Evolutionary conservation across 92 coral and sea anemone species (phyloP), one percentile per base, ranked within the genome.

Genomic region (Zoanthus solanderi): DNA sequence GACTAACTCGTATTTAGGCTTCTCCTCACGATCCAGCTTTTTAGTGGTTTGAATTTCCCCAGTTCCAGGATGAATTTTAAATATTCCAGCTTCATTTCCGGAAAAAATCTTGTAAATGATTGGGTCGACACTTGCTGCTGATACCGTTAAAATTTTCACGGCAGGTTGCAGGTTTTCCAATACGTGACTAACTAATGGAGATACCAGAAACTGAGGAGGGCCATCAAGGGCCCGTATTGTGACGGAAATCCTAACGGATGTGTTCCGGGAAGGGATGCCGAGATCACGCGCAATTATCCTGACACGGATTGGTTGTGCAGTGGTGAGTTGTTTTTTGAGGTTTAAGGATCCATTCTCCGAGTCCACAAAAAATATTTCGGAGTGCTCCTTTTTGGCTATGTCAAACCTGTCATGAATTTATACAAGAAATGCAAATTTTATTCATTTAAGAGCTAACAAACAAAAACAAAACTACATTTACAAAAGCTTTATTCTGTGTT

Each of bases 221-320:
- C 99, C 99, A 30, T 76, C 77, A 28, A 80, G 72, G 67, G 95
- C 93, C 29, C 90, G 90, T 78, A 94, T 84, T 15, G 58, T 44
- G 34, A 97, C 73, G 47, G 46, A 86, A 66, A 95, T 90, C 16
- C 89, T 87, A 31, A 87, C 90, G n/a, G 93, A 90, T 28, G 94
- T 68, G 73, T 91, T 91, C 79, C 83, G 83, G 16, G 78, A 75
- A 29, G 97, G 97, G 47, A 78, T 80, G 10, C 98, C 99, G 47
- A 89, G 88, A 79, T 97, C 99, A 90, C 91, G 96, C 87, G 97
- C 99, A 78, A 94, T 90, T 83, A 94, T 92, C 84, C 48, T 83
- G 73, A 94, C 63, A 61, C 76, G 65, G 84, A 94, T 86, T 75
- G 95, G 86, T 18, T 95, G 87, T 23, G 91, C 88, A 10, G 94